Evolutionary conservation across 2,888 invertebrate species (phyloP).

Genomic region (Torymus aiolomorphi): DNA sequence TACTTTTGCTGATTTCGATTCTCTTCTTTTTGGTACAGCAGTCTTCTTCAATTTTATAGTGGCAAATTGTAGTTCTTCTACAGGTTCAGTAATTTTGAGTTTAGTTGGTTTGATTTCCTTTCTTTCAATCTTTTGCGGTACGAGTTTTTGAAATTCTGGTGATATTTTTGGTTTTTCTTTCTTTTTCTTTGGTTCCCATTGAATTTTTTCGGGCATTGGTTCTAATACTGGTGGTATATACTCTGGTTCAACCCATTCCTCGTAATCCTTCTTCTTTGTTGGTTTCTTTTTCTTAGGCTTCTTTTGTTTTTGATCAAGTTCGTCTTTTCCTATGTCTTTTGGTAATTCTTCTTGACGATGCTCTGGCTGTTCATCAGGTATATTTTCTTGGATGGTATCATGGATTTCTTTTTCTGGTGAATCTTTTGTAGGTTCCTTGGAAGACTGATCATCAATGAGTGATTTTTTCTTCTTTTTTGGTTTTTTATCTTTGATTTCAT

Average conservation of each 20-base stretch:
- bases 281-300: constrained; percentile 61
- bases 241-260: constrained; percentile 72
- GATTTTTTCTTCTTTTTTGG: too few relatives aligned
- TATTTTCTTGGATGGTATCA: too few relatives aligned
- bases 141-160: constrained; percentile 64
- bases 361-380: too few relatives aligned
- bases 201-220: constrained; percentile 73
- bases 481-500: too few relatives aligned
- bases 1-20: constrained; percentile 74
- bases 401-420: too few relatives aligned
- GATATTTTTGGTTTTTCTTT: constrained; percentile 67
- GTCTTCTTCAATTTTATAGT: constrained; percentile 83
- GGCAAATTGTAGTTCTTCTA: constrained; percentile 80
- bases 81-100: constrained; percentile 79
- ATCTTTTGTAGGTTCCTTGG: too few relatives aligned
- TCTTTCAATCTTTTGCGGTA: constrained; percentile 80
- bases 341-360: constrained; percentile 56
- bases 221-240: constrained; percentile 73
- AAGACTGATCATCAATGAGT: too few relatives aligned
- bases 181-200: constrained; percentile 69
- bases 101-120: constrained; percentile 80
- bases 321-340: constrained; percentile 71
- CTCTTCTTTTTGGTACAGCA: constrained; percentile 77
- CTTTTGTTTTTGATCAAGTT: constrained; percentile 61
- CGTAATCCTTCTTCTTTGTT: constrained; percentile 64